Conservation (phyloP, 64 coral and sea anemone species). For the Orbicella faveolata region DNA sequence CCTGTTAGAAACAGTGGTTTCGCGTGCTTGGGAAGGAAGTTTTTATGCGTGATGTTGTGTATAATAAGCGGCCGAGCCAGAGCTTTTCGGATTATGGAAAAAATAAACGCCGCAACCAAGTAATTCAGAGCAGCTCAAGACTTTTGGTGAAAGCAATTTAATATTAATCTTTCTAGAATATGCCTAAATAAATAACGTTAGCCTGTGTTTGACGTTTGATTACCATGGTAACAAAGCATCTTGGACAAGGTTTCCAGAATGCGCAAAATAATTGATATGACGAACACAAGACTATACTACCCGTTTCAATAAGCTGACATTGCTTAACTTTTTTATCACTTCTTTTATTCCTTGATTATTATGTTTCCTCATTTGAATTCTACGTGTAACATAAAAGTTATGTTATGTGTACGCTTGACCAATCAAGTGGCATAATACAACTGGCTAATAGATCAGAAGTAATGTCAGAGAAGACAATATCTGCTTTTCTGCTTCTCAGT, state of each 20-base stretch:
- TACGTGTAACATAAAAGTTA: too few species aligned
- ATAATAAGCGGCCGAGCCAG: too few species aligned
- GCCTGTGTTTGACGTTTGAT: background rate
- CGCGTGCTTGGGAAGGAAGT: too few species aligned
- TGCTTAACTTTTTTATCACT: too few species aligned
- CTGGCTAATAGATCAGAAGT: background rate
- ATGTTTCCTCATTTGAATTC: too few species aligned
- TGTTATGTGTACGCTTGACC: background rate
- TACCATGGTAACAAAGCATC: constrained; percentile 2
- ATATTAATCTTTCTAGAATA: background rate
- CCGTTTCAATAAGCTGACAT: background rate
- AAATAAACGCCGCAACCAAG: too few species aligned
- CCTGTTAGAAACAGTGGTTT: too few species aligned
- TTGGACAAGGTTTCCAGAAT: background rate
- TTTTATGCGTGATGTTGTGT: too few species aligned
- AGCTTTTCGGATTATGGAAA: too few species aligned
- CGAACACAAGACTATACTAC: background rate
- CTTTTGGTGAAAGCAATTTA: background rate
- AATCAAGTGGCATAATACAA: background rate
- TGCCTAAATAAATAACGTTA: background rate
- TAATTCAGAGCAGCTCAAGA: too few species aligned
- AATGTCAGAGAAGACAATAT: background rate
- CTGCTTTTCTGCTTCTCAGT: background rate
- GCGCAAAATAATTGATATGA: background rate
- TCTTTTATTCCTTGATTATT: too few species aligned